These are phyloP conservation scores for Heteronetta atricapilla DNA, from an alignment of 2,113 vertebrate genomes.

Conservation along the genomic window DNA sequence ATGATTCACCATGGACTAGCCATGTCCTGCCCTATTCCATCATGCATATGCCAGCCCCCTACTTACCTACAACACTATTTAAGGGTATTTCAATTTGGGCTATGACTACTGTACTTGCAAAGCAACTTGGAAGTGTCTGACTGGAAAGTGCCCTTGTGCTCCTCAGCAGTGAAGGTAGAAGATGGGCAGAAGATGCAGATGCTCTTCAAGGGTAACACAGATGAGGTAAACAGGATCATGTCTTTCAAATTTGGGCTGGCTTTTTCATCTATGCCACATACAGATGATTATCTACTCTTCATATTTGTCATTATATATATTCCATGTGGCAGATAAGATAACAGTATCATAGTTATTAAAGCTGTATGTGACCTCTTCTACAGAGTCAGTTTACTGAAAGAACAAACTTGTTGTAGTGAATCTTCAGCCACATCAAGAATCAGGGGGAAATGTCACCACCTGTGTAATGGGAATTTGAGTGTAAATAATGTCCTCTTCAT, in stretches of 20 bases:
- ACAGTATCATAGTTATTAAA: not conserved
- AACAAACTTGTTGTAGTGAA: not conserved
- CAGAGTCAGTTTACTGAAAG: not conserved
- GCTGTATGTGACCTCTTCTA: not conserved
- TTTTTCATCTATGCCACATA: not conserved
- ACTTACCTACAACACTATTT: not conserved
- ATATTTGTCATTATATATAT: not conserved
- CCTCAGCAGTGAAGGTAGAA: not conserved
- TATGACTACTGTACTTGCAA: not conserved
- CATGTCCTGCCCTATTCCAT: not conserved
- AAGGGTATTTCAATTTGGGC: not conserved
- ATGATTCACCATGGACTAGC: not conserved
- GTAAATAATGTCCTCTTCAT: not conserved
- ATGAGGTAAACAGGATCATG: not conserved
- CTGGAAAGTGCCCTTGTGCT: not conserved
- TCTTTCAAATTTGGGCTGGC: not conserved
- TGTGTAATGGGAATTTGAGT: not conserved
- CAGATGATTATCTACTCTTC: not conserved
- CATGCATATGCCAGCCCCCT: not conserved
- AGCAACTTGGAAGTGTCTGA: not conserved
- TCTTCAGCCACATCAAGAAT: fast-evolving
- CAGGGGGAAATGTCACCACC: not conserved
- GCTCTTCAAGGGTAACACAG: not conserved
- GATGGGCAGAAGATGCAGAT: not conserved
- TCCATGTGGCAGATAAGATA: not conserved